These are phyloP conservation scores for Scotopteryx bipunctaria DNA, from an alignment of 2,888 invertebrate species.

Conservation along the genomic window DNA sequence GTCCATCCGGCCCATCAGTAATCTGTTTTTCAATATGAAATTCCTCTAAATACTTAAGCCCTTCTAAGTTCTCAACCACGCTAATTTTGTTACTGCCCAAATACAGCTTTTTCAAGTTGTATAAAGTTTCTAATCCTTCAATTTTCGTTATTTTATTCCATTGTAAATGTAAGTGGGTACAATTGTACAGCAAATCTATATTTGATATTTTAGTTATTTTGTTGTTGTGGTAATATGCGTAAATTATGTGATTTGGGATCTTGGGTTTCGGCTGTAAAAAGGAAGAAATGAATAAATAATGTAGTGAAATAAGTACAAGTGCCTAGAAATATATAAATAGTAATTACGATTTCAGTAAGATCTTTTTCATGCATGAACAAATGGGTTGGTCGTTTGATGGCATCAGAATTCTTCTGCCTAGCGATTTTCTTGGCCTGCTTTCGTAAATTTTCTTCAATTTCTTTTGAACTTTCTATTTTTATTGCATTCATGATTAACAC, in stretches of 20 bases:
- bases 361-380: constrained; percentile 84
- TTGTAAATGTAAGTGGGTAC: constrained; percentile 88
- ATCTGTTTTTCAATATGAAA: constrained; percentile 87
- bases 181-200: constrained; percentile 84
- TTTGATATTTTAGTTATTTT: constrained; percentile 89
- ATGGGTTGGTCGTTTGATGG: constrained; percentile 66
- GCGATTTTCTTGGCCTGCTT: constrained; percentile 68
- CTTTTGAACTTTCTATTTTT: constrained; percentile 49
- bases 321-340: constrained; percentile 4
- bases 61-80: constrained; percentile 87
- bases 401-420: constrained; percentile 53
- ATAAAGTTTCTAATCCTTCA: constrained; percentile 84
- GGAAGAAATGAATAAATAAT: constrained; percentile 52
- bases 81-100: constrained; percentile 87
- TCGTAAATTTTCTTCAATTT: constrained; percentile 58
- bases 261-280: constrained; percentile 62
- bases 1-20: constrained; percentile 76
- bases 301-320: neutral
- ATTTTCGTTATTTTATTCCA: constrained; percentile 90
- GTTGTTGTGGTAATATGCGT: constrained; percentile 92
- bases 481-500: constrained; percentile 29
- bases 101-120: constrained; percentile 90
- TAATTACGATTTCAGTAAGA: constrained; percentile 82
- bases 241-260: constrained; percentile 74
- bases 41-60: constrained; percentile 83